These are phyloP conservation scores for Aspiorhynchus laticeps DNA, from an alignment of 2,113 vertebrate genomes.

Conservation along the genomic window DNA sequence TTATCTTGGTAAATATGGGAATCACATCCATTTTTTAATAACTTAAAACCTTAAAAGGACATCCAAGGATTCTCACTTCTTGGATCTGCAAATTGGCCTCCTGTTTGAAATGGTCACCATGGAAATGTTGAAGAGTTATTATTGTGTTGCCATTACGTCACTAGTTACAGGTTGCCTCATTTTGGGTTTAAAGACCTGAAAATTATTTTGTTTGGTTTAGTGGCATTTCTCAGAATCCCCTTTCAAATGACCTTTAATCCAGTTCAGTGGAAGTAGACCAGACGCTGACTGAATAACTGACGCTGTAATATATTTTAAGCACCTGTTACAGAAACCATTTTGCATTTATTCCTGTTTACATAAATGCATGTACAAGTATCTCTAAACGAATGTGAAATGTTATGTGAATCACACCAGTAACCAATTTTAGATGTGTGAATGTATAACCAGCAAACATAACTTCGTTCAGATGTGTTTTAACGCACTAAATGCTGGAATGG, in stretches of 20 bases:
- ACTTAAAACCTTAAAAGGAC: neutral
- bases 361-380: neutral
- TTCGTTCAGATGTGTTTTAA: neutral
- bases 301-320: neutral
- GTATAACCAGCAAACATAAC: neutral
- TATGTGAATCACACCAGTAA: neutral
- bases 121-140: neutral
- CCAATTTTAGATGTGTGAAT: slow-evolving; percentile 6
- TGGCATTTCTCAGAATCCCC: neutral
- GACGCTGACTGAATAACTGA: neutral
- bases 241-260: slow-evolving; percentile 20
- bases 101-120: neutral
- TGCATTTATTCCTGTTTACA: neutral
- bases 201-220: neutral
- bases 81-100: neutral
- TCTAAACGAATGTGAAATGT: neutral
- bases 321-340: slow-evolving; percentile 2
- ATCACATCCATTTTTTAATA: too few species aligned
- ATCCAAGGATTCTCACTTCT: neutral
- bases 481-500: neutral
- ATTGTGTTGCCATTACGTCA: neutral
- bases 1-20: too few species aligned
- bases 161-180: neutral
- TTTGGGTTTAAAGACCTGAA: neutral
- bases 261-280: neutral